A percentile compares a stretch with the other conserved stretches of the same genome.
These are phyloP conservation scores for Pteromalus puparum DNA, from an alignment of 1,140 invertebrate genomes.

Conservation along the genomic window DNA sequence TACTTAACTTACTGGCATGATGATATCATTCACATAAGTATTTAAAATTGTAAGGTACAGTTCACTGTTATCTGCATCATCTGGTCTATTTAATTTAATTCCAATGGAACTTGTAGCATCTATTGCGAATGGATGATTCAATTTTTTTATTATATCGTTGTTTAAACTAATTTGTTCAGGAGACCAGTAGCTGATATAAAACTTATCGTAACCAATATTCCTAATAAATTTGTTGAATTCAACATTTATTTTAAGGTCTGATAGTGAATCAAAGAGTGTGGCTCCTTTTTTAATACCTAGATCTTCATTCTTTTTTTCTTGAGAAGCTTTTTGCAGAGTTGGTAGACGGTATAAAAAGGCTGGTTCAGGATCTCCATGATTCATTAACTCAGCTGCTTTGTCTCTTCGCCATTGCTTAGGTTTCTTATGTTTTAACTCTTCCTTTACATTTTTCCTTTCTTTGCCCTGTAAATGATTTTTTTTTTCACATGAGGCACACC, in stretches of 20 bases:
- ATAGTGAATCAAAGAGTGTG: not conserved
- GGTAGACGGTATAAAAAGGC: not conserved
- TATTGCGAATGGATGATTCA: not conserved
- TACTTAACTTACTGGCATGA: not conserved
- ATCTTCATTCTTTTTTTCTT: not conserved
- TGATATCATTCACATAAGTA: not conserved
- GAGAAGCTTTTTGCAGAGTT: not conserved
- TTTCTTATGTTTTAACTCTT: not conserved
- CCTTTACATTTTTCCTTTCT: not conserved
- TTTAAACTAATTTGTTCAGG: constrained; percentile 8
- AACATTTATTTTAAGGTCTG: not conserved
- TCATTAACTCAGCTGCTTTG: not conserved
- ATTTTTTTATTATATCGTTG: not conserved
- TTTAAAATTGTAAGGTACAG: not conserved
- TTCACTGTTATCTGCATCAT: not conserved
- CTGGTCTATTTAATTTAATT: not conserved
- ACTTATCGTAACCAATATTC: constrained; percentile 9
- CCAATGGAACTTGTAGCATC: constrained; percentile 9
- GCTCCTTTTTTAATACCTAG: not conserved
- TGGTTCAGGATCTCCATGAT: constrained; percentile 20
- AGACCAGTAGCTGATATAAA: constrained; percentile 18
- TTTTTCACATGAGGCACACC: not conserved
- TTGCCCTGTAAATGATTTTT: not conserved
- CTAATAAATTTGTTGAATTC: not conserved
- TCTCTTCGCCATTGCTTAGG: constrained; percentile 15